Evolutionary conservation across 2,797 vertebrate genomes (phyloP), one percentile per base, ranked within the genome.

Genomic region (Huso huso): DNA sequence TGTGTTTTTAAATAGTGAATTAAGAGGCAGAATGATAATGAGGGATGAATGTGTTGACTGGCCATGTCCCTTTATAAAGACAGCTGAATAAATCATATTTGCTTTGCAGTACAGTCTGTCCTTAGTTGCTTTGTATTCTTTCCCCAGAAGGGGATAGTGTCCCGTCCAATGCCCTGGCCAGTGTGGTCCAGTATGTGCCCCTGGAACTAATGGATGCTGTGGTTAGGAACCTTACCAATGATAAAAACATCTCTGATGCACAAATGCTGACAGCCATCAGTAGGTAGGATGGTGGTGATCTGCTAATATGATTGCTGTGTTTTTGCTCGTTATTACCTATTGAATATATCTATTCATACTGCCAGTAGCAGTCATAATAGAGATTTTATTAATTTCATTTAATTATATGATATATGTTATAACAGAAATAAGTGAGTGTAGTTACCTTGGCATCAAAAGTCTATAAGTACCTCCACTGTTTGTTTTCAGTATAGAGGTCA

Each of bases 241-340:
- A 91, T 3, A 89, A 91, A 78, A 88, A 86, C 62, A 86, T 92
- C 68, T 85, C 82, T 0, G 89, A 92, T 49, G 76, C 86, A 49
- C 88, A 91, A 75, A 90, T 92, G 87, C 83, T 89, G 84, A 88
- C 75, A 0, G 88, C 90, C 50, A 88, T 92, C 0, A 76, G 85
- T 82, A 92, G 89, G 90, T 92, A 82, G 68, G 78, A 5, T 69
- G 62, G 65, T 65, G 7, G 18, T 3, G 15, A 50, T 8, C 15
- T 18, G 13, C 37, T 12, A 7, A 64, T 10, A 48, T 15, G 13
- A 13, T 11, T 50, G 48, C 9, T 23, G 2, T 8, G 49, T 15
- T 52, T 49, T 53, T 37, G 10, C 10, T 18, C 18, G 1, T 1
- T 18, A 18, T 18, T 18, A 18, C 18, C 18, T 18, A 18, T 18